Base-by-base conservation (phyloP, 2,888 invertebrate species). In the Megamerina dolium region DNA sequence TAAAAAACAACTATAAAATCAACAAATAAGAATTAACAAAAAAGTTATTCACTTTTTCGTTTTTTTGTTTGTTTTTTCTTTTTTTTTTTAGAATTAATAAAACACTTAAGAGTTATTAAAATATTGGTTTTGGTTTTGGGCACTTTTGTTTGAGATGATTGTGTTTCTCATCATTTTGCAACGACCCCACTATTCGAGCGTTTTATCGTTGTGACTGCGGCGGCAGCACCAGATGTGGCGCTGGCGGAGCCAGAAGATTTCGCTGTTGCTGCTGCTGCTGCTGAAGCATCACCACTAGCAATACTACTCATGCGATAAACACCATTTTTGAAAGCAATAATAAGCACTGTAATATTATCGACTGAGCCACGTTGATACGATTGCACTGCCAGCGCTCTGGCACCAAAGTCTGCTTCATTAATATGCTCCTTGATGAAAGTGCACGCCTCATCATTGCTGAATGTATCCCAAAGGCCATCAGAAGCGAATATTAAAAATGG, bases 391-490 rank as follows among this genome's bases (percentile, higher is more conserved):
- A 96, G 77, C 64, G 89, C 89, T 72, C 91, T 92, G 41, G 95
- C 94, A 49, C 93, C 94, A 73, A 79, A 88, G 66, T 89, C 85
- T 4, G 87, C 81, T 72, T 93, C 92, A 61, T 85, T 79, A 31
- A 93, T 75, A 56, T 87, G 79, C 59, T 90, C 87, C 70, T 85
- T 87, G 41, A 94, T 83, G 68, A 85, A 94, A 56, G 82, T 83
- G 12, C 93, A 83, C 19, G 95, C 95, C 71, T 95, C 95, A 67
- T 95, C 93, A 71, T 95, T 95, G 32, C 85, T 79, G 68, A 95
- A 93, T 16, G 91, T 92, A 68, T 96, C 96, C 95, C 95, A 96
- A 23, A 96, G 76, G 2, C 96, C 96, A 75, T 96, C 96, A 1
- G 93, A 89, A 12, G 95, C 96, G 45, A 96, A 75, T 49, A 96